Base-by-base conservation (phyloP, 2,797 vertebrate species). In the Tarsius wallacei region DNA sequence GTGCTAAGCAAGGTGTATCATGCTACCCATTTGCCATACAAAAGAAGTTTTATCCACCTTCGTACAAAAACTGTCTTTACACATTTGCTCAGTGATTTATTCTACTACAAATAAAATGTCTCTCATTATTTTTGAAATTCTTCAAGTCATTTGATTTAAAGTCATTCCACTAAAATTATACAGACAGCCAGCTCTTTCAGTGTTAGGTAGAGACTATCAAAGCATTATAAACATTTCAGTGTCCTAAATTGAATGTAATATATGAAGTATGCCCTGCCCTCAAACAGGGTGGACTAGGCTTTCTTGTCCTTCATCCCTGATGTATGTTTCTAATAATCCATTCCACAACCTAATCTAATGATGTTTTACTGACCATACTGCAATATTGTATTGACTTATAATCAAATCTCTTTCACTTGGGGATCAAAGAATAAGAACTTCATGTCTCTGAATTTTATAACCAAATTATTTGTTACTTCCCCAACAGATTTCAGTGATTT, bases 1-100 rank as follows among this genome's bases (percentile, higher is more conserved):
- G 63, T 86, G 51, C 31, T 93, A 97, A 94, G 22, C 49, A 96
- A 91, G 33, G 83, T 97, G 21, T 83, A 95, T 36, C 57, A 47
- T 66, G 8, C 11, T 84, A 42, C 85, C 36, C n/a, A 70, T 64
- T 70, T 91, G 28, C 11, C 5, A 76, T n/a, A 74, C 47, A 88
- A 61, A 94, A 70, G 66, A 94, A 89, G 17, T 90, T 16, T 82
- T 22, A 66, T 76, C 64, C 9, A 76, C 47, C 11, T 66, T 17
- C 15, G 71, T 5, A 21, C 47, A 36, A 73, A 91, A 91, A 66
- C 9, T 0, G 1, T 63, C 19, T 80, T 91, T 83, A 66, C 22
- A 63, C 14, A 82, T 16, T 66, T 89, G 47, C 0, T 12, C 31
- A 61, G 33, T 94, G 63, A 78, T 86, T 86, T 64, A 19, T 51